Evolutionary conservation across 2,888 invertebrate genomes (phyloP).

Genomic region (Synanthedon vespiformis): DNA sequence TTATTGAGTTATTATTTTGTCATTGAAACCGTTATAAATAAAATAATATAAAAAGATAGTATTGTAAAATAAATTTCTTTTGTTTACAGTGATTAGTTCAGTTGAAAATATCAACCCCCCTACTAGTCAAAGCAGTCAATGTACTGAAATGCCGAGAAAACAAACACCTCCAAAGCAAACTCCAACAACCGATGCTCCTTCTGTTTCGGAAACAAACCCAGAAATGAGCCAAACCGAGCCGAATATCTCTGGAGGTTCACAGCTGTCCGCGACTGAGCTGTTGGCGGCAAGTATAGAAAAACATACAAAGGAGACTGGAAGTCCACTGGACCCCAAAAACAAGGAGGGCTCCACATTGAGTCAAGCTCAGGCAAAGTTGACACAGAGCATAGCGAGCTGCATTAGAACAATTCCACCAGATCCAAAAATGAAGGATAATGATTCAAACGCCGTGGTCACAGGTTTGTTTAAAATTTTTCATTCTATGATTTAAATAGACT

Average conservation of each 20-base stretch:
- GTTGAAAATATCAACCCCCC: conserved; percentile 50
- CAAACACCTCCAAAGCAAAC: conserved; percentile 19
- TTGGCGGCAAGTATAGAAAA: conserved; percentile 59
- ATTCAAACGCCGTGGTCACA: conserved; percentile 49
- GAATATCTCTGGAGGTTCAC: conserved; percentile 19
- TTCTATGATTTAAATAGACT: not conserved
- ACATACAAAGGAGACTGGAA: conserved; percentile 40
- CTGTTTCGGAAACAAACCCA: conserved; percentile 19
- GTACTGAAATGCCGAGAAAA: conserved; percentile 27
- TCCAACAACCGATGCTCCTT: conserved; percentile 20
- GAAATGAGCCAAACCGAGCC: conserved; percentile 28
- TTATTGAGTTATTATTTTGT: no score
- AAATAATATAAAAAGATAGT: no score
- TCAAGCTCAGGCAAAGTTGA: conserved; percentile 59
- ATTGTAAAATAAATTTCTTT: not conserved
- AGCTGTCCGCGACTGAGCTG: conserved; percentile 47
- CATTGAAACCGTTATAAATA: no score
- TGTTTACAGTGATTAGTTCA: conserved; percentile 25
- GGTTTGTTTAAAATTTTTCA: conserved; percentile 26
- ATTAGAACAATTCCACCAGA: conserved; percentile 44
- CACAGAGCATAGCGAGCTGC: conserved; percentile 54
- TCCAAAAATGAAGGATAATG: conserved; percentile 60
- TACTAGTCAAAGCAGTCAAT: conserved; percentile 54
- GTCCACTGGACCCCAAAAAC: conserved; percentile 17
- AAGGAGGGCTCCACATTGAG: conserved; percentile 44